These are phyloP conservation scores for Tethya wilhelma DNA, from an alignment of 37 sponge, comb jelly and placozoan genomes.

Conservation along the genomic window DNA sequence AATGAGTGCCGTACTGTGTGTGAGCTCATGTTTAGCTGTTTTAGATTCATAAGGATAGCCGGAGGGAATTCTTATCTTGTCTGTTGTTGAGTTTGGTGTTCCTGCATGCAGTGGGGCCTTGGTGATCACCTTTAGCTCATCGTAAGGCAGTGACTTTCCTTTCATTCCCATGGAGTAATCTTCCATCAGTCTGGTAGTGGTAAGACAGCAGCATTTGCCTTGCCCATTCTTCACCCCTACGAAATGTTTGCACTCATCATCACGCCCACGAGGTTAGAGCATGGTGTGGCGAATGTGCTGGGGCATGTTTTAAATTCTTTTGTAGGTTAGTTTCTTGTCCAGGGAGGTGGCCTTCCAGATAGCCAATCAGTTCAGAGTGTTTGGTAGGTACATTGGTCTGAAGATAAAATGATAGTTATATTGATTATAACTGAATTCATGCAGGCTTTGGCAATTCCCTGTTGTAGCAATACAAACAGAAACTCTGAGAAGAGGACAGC, in stretches of 20 bases:
- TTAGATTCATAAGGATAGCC: neutral
- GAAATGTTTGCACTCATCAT: slow-evolving; percentile 93
- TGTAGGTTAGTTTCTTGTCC: slow-evolving; percentile 6
- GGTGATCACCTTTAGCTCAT: slow-evolving; percentile 5
- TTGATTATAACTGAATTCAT: no score
- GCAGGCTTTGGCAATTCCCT: no score
- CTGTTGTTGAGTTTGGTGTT: neutral
- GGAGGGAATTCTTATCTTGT: neutral
- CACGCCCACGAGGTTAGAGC: slow-evolving; percentile 95
- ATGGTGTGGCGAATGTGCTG: no score
- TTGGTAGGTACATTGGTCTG: slow-evolving; percentile 84
- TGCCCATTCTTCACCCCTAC: slow-evolving; percentile 96
- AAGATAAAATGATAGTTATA: no score
- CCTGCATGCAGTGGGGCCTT: slow-evolving; percentile 6
- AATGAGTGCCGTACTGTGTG: no score
- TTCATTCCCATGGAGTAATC: neutral
- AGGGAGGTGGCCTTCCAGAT: slow-evolving; percentile 99
- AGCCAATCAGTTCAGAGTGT: slow-evolving; percentile 94
- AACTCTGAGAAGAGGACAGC: no score
- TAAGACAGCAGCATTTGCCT: slow-evolving; percentile 99
- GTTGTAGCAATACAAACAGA: no score
- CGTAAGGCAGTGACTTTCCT: neutral
- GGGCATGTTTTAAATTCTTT: no score
- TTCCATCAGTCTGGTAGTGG: slow-evolving; percentile 94
- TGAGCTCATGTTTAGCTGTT: slow-evolving; percentile 32